Percentiles rank a stretch among this genome's conserved stretches.
These are phyloP conservation scores for Eurois occulta DNA, from an alignment of 2,888 invertebrate genomes.

Conservation along the genomic window DNA sequence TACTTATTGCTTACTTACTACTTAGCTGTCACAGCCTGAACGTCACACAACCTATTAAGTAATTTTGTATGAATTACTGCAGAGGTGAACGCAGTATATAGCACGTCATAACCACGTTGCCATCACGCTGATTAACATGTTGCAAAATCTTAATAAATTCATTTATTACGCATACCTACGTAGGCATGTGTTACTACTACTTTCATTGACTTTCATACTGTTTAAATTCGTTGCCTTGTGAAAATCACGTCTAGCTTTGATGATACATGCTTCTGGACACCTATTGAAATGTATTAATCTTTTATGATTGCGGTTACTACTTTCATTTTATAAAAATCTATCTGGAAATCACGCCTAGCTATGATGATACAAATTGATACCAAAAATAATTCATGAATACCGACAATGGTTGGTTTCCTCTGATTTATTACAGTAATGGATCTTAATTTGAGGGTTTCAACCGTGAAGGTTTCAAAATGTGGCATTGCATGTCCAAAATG, in stretches of 20 bases:
- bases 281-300: background rate
- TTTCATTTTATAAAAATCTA: background rate
- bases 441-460: background rate
- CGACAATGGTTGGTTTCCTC: background rate
- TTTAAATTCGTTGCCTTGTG: background rate
- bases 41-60: conserved; percentile 29
- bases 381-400: background rate
- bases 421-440: background rate
- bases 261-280: background rate
- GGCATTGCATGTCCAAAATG: background rate
- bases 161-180: conserved; percentile 4
- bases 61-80: conserved; percentile 23
- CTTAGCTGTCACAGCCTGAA: background rate
- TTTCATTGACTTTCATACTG: background rate
- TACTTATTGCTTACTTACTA: no score
- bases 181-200: background rate
- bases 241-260: background rate
- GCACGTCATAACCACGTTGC: conserved; percentile 25
- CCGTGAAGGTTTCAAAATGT: background rate
- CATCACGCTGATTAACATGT: conserved; percentile 15
- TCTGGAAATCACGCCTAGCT: background rate
- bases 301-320: background rate
- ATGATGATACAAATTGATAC: background rate
- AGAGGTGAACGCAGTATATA: conserved; percentile 34
- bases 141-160: conserved; percentile 24